Base-by-base conservation (phyloP, 2,888 invertebrate genomes). In the Dynastes hyllus region DNA sequence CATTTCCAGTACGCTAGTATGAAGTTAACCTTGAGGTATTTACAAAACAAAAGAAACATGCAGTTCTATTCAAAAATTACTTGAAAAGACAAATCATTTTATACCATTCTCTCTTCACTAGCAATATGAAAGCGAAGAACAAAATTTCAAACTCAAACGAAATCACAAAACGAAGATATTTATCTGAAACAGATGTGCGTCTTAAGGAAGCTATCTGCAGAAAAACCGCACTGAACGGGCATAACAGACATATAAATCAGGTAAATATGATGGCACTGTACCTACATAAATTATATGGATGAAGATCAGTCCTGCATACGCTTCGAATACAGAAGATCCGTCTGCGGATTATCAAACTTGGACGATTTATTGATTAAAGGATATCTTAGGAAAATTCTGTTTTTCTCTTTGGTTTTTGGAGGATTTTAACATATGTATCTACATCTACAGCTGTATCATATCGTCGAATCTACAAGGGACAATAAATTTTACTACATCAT, bases 401-500 rank as follows among this genome's bases (percentile, higher is more conserved):
- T 45, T 40, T 58, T 8, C 58, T 73, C 37, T 58, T 22, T 16
- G 32, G 70, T 27, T 29, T 73, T 32, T 67, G 40, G 37, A 53
- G 58, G 58, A 58, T 77, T 69, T 67, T 77, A 77, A 67, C 67
- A 58, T 40, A 32, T 55, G 67, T 67, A 45, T 16, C 58, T 53
- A 22, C 37, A 8, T 45, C 53, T 22, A 45, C 58, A 9, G 9
- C n/a, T 53, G 58, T 22, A 73, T 73, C 77, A 51, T 11, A 45
- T 45, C 45, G 45, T 45, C 22, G 45, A 50, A 40, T 53, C 76
- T 55, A 67, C 32, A 40, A 70, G 40, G 69, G 58, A 76, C 79
- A 79, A 76, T 76, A 79, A 79, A 79, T 79, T 79, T 79, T 76
- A 76, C 51, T 55, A 55, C 67, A 51, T 65, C 76, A 61, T 79